Evolutionary conservation across 2,888 invertebrate species (phyloP), one percentile per base, ranked within the genome.

Genomic region (Cyaniris semiargus): DNA sequence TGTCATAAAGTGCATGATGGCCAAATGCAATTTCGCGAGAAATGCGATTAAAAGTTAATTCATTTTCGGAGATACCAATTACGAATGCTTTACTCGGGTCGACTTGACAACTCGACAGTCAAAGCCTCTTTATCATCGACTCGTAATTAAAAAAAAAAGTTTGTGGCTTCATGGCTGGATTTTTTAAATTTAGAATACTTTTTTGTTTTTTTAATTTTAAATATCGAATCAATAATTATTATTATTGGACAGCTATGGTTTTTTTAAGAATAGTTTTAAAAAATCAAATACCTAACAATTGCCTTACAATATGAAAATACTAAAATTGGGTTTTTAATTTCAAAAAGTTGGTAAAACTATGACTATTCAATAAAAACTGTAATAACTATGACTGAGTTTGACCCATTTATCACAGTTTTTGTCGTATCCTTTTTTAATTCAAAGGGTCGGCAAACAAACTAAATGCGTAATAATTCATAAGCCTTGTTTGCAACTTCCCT

Each of bases 391-490:
- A 4, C 48, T 15, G 48, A 48, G 53, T 53, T 53, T 53, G 15
- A 53, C 60, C 10, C 60, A 13, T 60, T 10, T 23, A 13, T 66
- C 18, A 1, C 15, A 66, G 5, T 31, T 66, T 66, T 66, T 66
- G 66, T 66, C 15, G 18, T 15, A 2, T 27, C 66, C 66, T 15
- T 66, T 66, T 23, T 27, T 27, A 66, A 13, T 10, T 27, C 27
- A 15, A 31, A 31, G 18, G 66, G 27, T 27, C 66, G 66, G 15
- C 66, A 66, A 66, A 66, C 66, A 31, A 66, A 66, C 31, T 15
- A 27, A 66, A 66, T 6, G 66, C 27, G 66, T 27, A 66, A 66
- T 66, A 66, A 66, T 31, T 66, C 66, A 66, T 66, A 66, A 66
- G 66, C 27, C 27, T 27, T 66, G 66, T 66, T 66, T 15, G 66